Evolutionary conservation across 2,888 invertebrate genomes (phyloP), one percentile per base, ranked within the genome.

Genomic region (Notodonta ziczac): DNA sequence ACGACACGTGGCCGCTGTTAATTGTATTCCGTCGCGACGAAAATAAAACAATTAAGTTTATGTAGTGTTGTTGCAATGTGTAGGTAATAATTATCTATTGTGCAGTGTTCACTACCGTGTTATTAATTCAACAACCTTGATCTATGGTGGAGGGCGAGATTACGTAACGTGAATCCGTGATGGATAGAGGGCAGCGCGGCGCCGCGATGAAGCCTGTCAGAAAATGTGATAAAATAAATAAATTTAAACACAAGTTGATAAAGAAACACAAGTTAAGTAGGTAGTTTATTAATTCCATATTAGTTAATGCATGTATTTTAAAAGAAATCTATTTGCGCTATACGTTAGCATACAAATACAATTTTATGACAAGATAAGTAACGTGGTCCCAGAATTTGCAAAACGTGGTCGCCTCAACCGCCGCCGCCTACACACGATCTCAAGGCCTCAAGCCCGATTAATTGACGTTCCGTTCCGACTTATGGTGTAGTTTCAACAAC

Each of bases 171-270:
- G n/a, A n/a, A n/a, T n/a, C n/a, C n/a, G n/a, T 59, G 78, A 85
- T 86, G 87, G 83, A 87, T 77, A 80, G 78, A 69, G 70, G 78
- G 70, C 80, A 80, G 77, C 77, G 77, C 73, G 77, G 73, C 61
- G 85, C 80, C 61, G 60, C 58, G 58, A 84, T 87, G 89, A 92
- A 88, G 72, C 88, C 87, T 62, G 72, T 84, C 61, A 91, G 86
- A 81, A 91, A 86, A 70, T 74, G 78, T 69, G 87, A 89, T 80
- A 91, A 87, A 87, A 86, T 90, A 67, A 82, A 80, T 67, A 93
- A 92, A 86, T 81, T 89, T 73, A 92, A 90, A 83, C 84, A 87
- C 82, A 92, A 89, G 74, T 74, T 91, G 82, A 90, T 88, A 80
- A 91, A 86, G 80, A 91, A 87, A 78, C 84, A 85, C 72, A 91